Evolutionary conservation across 2,797 vertebrate genomes (phyloP), one percentile per base, ranked within the genome.

Genomic region (Pristis pectinata): DNA sequence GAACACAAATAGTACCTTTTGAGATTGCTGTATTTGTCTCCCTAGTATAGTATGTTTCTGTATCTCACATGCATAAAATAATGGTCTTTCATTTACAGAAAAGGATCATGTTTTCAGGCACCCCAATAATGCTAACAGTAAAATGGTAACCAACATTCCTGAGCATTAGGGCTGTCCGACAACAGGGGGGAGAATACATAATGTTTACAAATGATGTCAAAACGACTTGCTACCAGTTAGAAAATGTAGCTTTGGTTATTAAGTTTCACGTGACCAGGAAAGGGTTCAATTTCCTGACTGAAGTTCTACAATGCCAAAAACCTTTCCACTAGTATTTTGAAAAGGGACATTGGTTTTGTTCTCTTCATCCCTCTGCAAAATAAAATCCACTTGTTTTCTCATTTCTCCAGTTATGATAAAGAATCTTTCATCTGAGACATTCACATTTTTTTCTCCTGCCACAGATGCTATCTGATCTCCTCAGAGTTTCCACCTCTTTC

Each of bases 41-140:
- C 61, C 89, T 89, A 53, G 30, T 89, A 64, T 61, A 19, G 85
- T n/a, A n/a, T 89, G n/a, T 89, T 89, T 82, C 85, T 80, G 27
- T 56, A 89, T 59, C 15, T 49, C 53, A 49, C 53, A 49, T 59
- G 56, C 61, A 61, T 34, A 19, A 3, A 77, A 89, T 67, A 61
- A 56, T 89, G 59, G 89, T 89, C 34, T 89, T 59, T 87, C 30
- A 13, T n/a, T 87, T n/a, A 61, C 34, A 59, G 85, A 89, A 22
- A 17, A 37, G 85, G 22, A 17, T 61, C 9, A 19, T 89, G 61
- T 89, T n/a, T 89, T 61, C 56, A 1, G 56, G 34, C 56, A n/a
- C 15, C 34, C 61, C 59, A 37, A 34, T 59, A 10, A 49, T 85
- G 83, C 7, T 13, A 59, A 44, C 41, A 83, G 82, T 30, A 30